Evolutionary conservation across 2,888 invertebrate species (phyloP).

Genomic region (Diarsia brunnea): DNA sequence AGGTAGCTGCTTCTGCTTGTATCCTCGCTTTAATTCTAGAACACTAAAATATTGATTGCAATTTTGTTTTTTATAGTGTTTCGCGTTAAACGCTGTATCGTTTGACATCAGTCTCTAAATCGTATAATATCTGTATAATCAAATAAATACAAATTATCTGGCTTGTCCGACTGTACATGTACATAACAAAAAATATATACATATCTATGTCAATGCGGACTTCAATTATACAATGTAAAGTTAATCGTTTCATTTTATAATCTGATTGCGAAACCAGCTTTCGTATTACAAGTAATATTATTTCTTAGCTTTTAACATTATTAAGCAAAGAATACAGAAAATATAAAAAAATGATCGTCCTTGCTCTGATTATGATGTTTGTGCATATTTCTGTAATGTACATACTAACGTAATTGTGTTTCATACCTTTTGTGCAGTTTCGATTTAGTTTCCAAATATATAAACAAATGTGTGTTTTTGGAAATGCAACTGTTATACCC

Average conservation of each 20-base stretch:
- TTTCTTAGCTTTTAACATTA: conserved; percentile 49
- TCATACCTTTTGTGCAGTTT: not conserved
- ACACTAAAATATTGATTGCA: too few species aligned
- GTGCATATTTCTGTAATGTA: conserved; percentile 39
- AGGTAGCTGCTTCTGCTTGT: too few species aligned
- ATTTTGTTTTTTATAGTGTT: too few species aligned
- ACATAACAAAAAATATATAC: not conserved
- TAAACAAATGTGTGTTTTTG: not conserved
- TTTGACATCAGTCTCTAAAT: too few species aligned
- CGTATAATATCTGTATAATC: too few species aligned
- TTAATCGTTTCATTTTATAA: conserved; percentile 47
- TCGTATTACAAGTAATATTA: conserved; percentile 36
- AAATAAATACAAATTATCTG: too few species aligned
- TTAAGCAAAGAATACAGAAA: conserved; percentile 49
- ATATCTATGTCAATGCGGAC: conserved; percentile 25
- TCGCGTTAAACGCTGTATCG: too few species aligned
- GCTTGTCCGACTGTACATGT: too few species aligned
- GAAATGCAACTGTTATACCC: not conserved
- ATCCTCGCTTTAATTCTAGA: too few species aligned
- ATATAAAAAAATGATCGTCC: conserved; percentile 52
- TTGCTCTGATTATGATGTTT: conserved; percentile 54
- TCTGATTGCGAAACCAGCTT: conserved; percentile 57
- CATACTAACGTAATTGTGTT: conserved; percentile 31
- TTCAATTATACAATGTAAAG: conserved; percentile 39
- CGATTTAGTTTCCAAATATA: not conserved